These are phyloP conservation scores for Liasis olivaceus DNA, from an alignment of 2,797 vertebrate species.

Conservation along the genomic window DNA sequence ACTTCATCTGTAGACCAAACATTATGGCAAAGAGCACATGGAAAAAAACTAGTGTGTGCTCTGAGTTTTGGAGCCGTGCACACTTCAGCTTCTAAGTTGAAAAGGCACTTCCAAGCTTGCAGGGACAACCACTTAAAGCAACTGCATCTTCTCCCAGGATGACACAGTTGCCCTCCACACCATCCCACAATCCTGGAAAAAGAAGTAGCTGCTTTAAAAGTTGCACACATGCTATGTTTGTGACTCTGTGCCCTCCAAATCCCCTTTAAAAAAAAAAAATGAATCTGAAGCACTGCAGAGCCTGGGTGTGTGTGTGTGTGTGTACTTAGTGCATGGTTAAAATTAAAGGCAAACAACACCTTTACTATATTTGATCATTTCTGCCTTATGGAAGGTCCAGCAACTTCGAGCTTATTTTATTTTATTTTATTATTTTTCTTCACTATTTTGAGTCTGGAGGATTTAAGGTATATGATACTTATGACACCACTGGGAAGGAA, in stretches of 20 bases:
- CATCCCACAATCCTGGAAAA: not conserved
- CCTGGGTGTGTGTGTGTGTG: not conserved
- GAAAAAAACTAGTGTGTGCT: fast-evolving
- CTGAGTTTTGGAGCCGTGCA: not conserved
- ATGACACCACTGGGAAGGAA: not conserved
- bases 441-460: not conserved
- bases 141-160: not conserved
- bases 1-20: not conserved
- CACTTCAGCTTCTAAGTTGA: not conserved
- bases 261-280: no score
- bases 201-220: not conserved
- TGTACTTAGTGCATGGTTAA: not conserved
- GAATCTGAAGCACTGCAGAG: no score
- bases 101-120: not conserved
- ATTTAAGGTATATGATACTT: not conserved
- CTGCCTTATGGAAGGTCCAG: not conserved
- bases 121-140: not conserved
- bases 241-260: no score
- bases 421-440: not conserved
- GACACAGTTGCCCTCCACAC: not conserved
- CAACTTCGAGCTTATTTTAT: not conserved
- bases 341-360: not conserved
- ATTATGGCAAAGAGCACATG: not conserved
- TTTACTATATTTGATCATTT: not conserved
- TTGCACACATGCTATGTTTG: no score